Percentiles rank a stretch among this genome's conserved stretches.
These are phyloP conservation scores for Apeira syringaria DNA, from an alignment of 2,888 invertebrate species.

Conservation along the genomic window DNA sequence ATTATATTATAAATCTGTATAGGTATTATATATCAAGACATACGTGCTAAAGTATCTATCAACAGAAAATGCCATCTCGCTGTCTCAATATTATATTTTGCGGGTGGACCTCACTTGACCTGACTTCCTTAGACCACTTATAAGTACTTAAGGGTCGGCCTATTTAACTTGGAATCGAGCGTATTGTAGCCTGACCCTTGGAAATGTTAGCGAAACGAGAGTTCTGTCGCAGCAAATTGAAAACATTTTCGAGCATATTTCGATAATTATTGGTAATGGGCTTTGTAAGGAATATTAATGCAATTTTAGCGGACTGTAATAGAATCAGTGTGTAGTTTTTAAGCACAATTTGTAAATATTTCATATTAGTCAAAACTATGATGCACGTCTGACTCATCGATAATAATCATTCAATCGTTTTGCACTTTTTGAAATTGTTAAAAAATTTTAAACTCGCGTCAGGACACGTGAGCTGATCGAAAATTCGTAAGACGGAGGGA, in stretches of 20 bases:
- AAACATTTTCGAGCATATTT: constrained; percentile 11
- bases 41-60: constrained; percentile 36
- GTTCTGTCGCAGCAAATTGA: constrained; percentile 14
- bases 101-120: constrained; percentile 40
- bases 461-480: no score
- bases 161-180: constrained; percentile 47
- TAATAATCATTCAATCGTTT: no score
- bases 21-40: neutral
- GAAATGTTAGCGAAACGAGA: constrained; percentile 13
- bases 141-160: constrained; percentile 36
- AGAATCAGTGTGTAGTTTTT: no score
- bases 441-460: no score
- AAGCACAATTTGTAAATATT: no score
- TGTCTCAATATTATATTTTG: constrained; percentile 36
- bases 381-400: no score
- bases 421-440: no score
- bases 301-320: no score
- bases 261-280: constrained; percentile 2
- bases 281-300: neutral
- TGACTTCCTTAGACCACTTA: constrained; percentile 36
- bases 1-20: no score
- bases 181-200: constrained; percentile 40
- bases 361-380: no score
- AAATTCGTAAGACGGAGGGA: no score
- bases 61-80: constrained; percentile 35